Conservation (phyloP, 1,140 invertebrate genomes). For the Hydropsyche tenuis region DNA sequence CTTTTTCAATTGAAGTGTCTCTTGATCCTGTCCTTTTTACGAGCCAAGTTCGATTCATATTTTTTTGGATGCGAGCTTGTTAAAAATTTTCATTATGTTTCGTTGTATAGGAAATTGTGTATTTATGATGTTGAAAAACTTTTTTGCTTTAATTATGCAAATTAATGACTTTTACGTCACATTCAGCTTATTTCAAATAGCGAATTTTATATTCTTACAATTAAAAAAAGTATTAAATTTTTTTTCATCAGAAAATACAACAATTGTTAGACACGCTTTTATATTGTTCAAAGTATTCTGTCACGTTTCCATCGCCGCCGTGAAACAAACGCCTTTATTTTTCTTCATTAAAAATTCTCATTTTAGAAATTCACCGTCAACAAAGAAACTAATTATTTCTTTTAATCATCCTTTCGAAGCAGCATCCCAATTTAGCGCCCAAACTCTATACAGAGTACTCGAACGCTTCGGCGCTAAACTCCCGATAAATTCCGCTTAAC, state of each 20-base stretch:
- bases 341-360: not conserved
- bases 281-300: too few relatives aligned
- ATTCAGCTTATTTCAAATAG: too few relatives aligned
- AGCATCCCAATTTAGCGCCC: too few relatives aligned
- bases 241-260: too few relatives aligned
- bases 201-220: too few relatives aligned
- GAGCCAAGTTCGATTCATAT: not conserved
- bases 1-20: not conserved
- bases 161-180: too few relatives aligned
- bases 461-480: not conserved
- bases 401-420: not conserved
- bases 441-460: not conserved
- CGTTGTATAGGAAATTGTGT: too few relatives aligned
- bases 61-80: not conserved
- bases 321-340: not conserved
- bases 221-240: too few relatives aligned
- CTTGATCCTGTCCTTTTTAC: not conserved
- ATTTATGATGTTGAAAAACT: not conserved
- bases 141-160: too few relatives aligned
- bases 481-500: not conserved
- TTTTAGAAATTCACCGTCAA: not conserved
- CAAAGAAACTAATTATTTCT: too few relatives aligned
- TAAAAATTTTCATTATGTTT: slow-evolving; percentile 2
- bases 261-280: too few relatives aligned
- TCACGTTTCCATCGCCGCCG: too few relatives aligned